Base-by-base conservation (phyloP, 2,888 invertebrate genomes). In the Chymomyza fuscimana region DNA sequence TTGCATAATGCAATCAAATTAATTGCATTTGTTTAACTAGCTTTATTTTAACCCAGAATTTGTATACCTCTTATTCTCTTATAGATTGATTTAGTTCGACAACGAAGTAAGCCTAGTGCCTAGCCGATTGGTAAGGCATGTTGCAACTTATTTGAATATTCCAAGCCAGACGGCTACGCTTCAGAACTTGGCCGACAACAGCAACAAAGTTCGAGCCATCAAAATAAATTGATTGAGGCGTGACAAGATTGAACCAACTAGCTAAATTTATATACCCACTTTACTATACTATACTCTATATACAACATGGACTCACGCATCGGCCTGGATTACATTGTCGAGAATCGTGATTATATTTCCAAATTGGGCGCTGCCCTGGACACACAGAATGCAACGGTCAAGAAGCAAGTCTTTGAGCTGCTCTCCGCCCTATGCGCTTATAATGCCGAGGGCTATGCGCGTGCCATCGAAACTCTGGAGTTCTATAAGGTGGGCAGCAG, bases 321-420 rank as follows among this genome's bases (percentile, higher is more conserved):
- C 92, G 98, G 98, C 87, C 94, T 98, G 92, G 97, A 97, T 93
- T 97, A 97, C 92, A 97, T 98, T 91, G 97, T 98, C 83, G 97
- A 97, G 92, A 97, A 97, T 93, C 96, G 96, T 79, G 97, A 97
- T 92, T 97, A 97, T 92, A 96, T 96, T 86, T 94, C 95, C 87
- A 97, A 98, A 92, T 94, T 98, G 88, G 97, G 97, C 65, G 96
- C 97, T 92, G 98, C 98, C 82, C 94, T 98, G 92, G 97, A 97
- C 91, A 97, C 98, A 56, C 95, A 95, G 82, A 97, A 97, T 90
- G 95, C 95, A 66, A 95, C 96, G 78, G 97, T 98, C 85, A 98
- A 98, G 94, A 98, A 98, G 92, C 98, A 98, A 94, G 97, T 98
- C 90, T 96, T 98, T 92, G 98, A 99, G 93, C 93, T 99, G 74